Evolutionary conservation across 92 coral and sea anemone species (phyloP).

Genomic region (Bergia sp.): DNA sequence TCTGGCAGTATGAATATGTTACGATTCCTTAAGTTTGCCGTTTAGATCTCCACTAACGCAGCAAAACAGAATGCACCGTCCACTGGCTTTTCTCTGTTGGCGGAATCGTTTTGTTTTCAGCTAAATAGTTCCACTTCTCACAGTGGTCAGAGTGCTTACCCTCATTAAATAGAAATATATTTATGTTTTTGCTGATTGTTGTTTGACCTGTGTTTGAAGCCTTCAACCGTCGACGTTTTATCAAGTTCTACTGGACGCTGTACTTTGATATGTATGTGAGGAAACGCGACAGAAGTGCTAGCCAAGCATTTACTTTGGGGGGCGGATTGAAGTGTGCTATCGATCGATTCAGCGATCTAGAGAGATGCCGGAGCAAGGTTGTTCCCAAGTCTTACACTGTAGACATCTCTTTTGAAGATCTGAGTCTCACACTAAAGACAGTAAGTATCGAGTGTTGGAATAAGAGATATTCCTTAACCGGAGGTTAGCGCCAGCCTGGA

Average conservation of each 20-base stretch:
- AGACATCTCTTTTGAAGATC: slow-evolving; percentile 53
- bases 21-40: too few relatives aligned
- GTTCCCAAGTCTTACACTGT: slow-evolving; percentile 51
- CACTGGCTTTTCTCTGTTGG: too few relatives aligned
- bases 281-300: slow-evolving; percentile 8
- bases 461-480: too few relatives aligned
- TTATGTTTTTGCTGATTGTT: neutral
- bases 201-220: neutral
- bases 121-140: too few relatives aligned
- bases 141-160: too few relatives aligned
- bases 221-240: neutral
- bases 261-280: neutral
- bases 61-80: too few relatives aligned
- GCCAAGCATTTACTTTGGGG: neutral
- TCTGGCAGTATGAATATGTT: too few relatives aligned
- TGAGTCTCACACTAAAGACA: slow-evolving; percentile 49
- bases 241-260: neutral
- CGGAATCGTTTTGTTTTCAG: too few relatives aligned
- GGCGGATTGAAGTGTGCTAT: neutral
- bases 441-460: slow-evolving; percentile 25
- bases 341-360: slow-evolving; percentile 15
- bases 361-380: slow-evolving; percentile 5
- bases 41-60: too few relatives aligned
- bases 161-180: too few relatives aligned
- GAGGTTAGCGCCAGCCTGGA: too few relatives aligned